Evolutionary conservation across 2,113 vertebrate genomes (phyloP).

Genomic region (Oplegnathus fasciatus): DNA sequence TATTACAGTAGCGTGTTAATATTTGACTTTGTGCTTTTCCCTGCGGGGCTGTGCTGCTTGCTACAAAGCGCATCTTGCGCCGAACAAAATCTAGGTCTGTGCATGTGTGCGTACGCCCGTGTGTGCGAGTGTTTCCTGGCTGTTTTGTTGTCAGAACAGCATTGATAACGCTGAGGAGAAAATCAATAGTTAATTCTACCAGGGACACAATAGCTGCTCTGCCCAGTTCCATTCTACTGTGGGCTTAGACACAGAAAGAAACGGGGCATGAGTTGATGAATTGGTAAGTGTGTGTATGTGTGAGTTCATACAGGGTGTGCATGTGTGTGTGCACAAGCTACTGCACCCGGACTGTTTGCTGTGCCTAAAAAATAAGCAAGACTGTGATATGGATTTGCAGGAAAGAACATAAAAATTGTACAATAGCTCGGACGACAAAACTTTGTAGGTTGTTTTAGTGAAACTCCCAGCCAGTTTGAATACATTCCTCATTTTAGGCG

Average conservation of each 20-base stretch:
- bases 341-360: constrained; percentile 36
- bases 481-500: constrained; percentile 13
- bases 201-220: constrained; percentile 79
- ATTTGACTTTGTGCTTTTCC: constrained; percentile 58
- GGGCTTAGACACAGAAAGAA: constrained; percentile 67
- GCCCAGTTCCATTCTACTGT: constrained; percentile 64
- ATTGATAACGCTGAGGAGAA: constrained; percentile 81
- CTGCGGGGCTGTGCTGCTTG: constrained; percentile 21
- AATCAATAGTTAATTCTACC: constrained; percentile 85
- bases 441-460: neutral
- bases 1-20: constrained; percentile 51
- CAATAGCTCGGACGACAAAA: constrained; percentile 16
- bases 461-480: constrained; percentile 15
- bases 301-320: constrained; percentile 27
- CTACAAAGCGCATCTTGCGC: constrained; percentile 46
- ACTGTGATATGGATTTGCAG: constrained; percentile 31
- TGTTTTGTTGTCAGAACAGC: constrained; percentile 78
- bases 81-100: constrained; percentile 50
- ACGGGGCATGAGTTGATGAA: constrained; percentile 76
- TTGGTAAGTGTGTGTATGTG: constrained; percentile 28
- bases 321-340: constrained; percentile 35
- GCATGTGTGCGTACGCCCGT: constrained; percentile 25
- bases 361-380: constrained; percentile 37
- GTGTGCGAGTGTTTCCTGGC: constrained; percentile 52
- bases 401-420: constrained; percentile 29